A percentile compares a stretch with the other conserved stretches of the same genome.
Conservation (phyloP, 1,140 invertebrate species). For the Scaptomyza pallida region DNA sequence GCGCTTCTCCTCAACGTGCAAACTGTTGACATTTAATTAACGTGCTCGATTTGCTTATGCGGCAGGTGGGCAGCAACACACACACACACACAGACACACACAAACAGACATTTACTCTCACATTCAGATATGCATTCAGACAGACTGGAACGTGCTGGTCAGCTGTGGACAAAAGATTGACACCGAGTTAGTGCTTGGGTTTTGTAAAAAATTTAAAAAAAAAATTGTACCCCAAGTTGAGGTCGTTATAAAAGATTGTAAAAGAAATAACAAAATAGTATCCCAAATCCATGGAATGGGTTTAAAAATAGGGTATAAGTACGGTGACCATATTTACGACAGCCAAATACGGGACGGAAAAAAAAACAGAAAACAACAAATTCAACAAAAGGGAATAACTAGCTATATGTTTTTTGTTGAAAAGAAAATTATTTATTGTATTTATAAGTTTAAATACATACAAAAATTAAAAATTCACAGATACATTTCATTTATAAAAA, state of each 20-base stretch:
- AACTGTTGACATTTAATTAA: constrained; percentile 80
- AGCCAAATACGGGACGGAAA: too few relatives aligned
- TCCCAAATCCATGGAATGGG: too few relatives aligned
- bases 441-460: too few relatives aligned
- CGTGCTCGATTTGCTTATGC: constrained; percentile 66
- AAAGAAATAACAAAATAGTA: not conserved
- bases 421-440: too few relatives aligned
- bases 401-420: too few relatives aligned
- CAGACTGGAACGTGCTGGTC: constrained; percentile 43
- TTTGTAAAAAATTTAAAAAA: not conserved
- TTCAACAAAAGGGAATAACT: too few relatives aligned
- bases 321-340: too few relatives aligned
- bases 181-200: constrained; percentile 38
- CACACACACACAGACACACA: constrained; percentile 15
- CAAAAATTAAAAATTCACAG: too few relatives aligned
- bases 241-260: not conserved
- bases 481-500: too few relatives aligned
- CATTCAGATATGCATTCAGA: not conserved
- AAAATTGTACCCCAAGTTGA: constrained; percentile 8
- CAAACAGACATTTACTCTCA: not conserved
- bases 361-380: too few relatives aligned
- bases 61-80: constrained; percentile 59
- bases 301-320: too few relatives aligned
- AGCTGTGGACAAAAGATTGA: constrained; percentile 52
- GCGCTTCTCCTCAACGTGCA: constrained; percentile 38